phyloP scores from a whole-genome alignment of 2,797 vertebrate species.

The Argyrosomus regius region DNA sequence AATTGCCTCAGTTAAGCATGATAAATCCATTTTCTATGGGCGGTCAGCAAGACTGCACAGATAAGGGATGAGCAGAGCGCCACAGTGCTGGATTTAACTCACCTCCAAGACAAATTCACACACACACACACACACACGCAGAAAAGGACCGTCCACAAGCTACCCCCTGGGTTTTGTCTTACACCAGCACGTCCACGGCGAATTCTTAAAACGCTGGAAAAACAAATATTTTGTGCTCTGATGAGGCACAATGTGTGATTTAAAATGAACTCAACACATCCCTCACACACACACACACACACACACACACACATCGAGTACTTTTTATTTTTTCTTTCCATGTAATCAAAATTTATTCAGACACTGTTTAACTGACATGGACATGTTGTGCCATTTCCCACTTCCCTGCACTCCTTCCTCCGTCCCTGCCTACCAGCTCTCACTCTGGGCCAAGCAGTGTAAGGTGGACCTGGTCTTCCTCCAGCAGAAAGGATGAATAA shows the following conservation, averaged over 20 bases:
- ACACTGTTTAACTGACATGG: slow-evolving; percentile 43
- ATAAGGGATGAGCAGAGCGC: slow-evolving; percentile 77
- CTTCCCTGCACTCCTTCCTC: slow-evolving; percentile 50
- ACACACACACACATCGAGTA: too few species aligned
- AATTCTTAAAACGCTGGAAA: not conserved
- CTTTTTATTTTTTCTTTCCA: not conserved
- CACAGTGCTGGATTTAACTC: slow-evolving; percentile 65
- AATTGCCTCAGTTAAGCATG: slow-evolving; percentile 78
- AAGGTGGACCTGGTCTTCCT: slow-evolving; percentile 77
- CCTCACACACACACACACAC: too few species aligned
- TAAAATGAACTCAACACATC: slow-evolving; percentile 9
- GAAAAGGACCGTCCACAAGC: slow-evolving; percentile 28
- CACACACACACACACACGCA: slow-evolving; percentile 27
- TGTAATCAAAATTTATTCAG: slow-evolving; percentile 50
- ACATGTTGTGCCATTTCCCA: slow-evolving; percentile 51
- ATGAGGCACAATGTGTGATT: not conserved
- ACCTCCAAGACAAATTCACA: slow-evolving; percentile 65
- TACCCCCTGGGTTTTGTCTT: slow-evolving; percentile 25
- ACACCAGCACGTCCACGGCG: not conserved
- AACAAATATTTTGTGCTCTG: slow-evolving; percentile 5
- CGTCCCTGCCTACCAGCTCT: slow-evolving; percentile 63
- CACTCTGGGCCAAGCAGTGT: slow-evolving; percentile 62
- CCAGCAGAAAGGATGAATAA: slow-evolving; percentile 82
- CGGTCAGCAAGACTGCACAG: slow-evolving; percentile 78
- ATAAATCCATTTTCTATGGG: slow-evolving; percentile 82